Percentiles rank a stretch among this genome's conserved stretches.
phyloP scores from a whole-genome alignment of 1,140 invertebrate genomes.

The Drosophila simulans region DNA sequence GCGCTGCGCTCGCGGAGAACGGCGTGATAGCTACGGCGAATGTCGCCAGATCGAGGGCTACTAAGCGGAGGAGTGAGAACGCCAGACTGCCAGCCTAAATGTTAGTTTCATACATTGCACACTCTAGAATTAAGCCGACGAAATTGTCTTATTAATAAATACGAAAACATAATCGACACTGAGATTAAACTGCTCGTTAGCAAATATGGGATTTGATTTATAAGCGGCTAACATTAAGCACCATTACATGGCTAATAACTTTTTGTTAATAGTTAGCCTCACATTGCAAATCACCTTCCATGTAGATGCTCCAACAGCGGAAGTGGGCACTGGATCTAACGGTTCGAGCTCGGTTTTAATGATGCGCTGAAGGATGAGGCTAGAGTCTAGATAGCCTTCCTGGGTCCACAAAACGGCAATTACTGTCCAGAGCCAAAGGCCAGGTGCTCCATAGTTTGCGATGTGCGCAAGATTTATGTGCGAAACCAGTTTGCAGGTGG shows the following conservation, averaged over 20 bases:
- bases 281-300: background rate
- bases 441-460: conserved; percentile 35
- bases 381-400: conserved; percentile 43
- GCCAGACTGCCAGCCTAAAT: conserved; percentile 66
- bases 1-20: conserved; percentile 87
- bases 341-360: conserved; percentile 41
- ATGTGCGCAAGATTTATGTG: conserved; percentile 36
- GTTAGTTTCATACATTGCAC: conserved; percentile 53
- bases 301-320: conserved; percentile 19
- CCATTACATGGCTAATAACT: too few relatives aligned
- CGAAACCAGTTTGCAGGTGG: conserved; percentile 61
- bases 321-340: conserved; percentile 24
- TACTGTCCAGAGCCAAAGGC: conserved; percentile 56
- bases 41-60: conserved; percentile 84
- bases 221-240: too few relatives aligned
- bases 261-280: background rate
- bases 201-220: too few relatives aligned
- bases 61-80: conserved; percentile 51
- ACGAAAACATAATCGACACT: conserved; percentile 2
- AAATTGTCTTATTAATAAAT: conserved; percentile 32
- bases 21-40: conserved; percentile 86
- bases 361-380: conserved; percentile 61
- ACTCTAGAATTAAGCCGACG: conserved; percentile 37
- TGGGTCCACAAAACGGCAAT: conserved; percentile 39
- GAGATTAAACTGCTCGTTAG: background rate